phyloP scores from a whole-genome alignment of 2,888 invertebrate species.

The Onthophagus sagittarius region DNA sequence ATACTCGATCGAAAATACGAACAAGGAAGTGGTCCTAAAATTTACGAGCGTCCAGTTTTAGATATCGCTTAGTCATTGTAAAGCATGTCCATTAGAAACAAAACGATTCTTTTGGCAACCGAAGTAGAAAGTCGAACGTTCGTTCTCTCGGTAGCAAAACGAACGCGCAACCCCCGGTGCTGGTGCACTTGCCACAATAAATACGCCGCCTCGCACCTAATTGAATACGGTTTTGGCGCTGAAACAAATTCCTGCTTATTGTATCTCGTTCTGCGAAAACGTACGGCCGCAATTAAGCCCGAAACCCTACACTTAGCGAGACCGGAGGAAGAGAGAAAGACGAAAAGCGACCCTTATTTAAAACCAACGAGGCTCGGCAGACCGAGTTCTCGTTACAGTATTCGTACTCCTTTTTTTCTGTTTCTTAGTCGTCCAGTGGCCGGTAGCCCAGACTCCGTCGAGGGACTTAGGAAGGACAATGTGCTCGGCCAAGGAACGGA shows the following conservation, averaged over 20 bases:
- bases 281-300: constrained; percentile 4
- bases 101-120: background rate
- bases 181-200: background rate
- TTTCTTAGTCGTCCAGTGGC: background rate
- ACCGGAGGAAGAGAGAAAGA: background rate
- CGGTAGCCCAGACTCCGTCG: background rate
- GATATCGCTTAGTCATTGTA: background rate
- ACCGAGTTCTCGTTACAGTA: background rate
- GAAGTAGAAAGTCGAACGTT: background rate
- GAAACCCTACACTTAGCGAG: background rate
- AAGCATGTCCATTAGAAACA: background rate
- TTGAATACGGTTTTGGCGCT: constrained; percentile 5
- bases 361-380: background rate
- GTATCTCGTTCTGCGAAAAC: constrained; percentile 4
- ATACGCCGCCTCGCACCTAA: background rate
- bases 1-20: background rate
- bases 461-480: background rate
- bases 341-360: background rate
- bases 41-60: background rate
- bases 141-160: background rate
- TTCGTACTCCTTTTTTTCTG: background rate
- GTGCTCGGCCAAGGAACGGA: constrained; percentile 5
- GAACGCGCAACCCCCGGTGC: background rate
- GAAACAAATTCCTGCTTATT: constrained; percentile 9
- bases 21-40: background rate